Base-by-base conservation (phyloP, 2,888 invertebrate species). In the Phymatocera aterrima region DNA sequence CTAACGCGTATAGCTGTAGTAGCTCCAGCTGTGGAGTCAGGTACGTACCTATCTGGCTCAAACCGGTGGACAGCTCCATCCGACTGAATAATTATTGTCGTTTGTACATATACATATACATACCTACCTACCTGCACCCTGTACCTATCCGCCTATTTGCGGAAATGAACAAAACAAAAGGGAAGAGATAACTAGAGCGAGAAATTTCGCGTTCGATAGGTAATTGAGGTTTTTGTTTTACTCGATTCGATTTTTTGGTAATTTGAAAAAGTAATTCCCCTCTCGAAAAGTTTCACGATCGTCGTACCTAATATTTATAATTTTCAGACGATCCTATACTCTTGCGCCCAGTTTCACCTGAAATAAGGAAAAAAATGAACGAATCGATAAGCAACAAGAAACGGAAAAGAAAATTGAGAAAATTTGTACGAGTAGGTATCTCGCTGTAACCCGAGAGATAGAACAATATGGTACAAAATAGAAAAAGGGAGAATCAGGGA, bases 21-120 rank as follows among this genome's bases (percentile, higher is more conserved):
- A n/a, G n/a, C n/a, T n/a, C 10, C 43, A 12, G 43, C 15, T 43
- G 15, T 15, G 15, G 10, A 8, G 15, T 43, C 43, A 8, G 43
- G 15, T 43, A 43, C 15, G n/a, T n/a, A n/a, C n/a, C n/a, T n/a
- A 18, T 54, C 8, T 51, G 6, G 43, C 24, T 68, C 6, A 21
- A 40, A 4, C 28, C 12, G 65, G 43, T 34, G 43, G 31, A 51
- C 51, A 51, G 31, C 72, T 51, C 10, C 72, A 51, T 46, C 68
- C 51, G 31, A 46, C 51, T 54, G 75, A 75, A 60, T 75, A 75
- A 75, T 75, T 75, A 75, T 60, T 34, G 60, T 75, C 75, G 37
- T 75, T 57, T 51, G 51, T 48, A 34, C 15, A 31, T 31, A 21
- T 75, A 57, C 43, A 57, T 24, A 57, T 24, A 40, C 24, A 57